These are phyloP conservation scores for Penaeus monodon DNA, from an alignment of 2,888 invertebrate genomes.

Conservation along the genomic window DNA sequence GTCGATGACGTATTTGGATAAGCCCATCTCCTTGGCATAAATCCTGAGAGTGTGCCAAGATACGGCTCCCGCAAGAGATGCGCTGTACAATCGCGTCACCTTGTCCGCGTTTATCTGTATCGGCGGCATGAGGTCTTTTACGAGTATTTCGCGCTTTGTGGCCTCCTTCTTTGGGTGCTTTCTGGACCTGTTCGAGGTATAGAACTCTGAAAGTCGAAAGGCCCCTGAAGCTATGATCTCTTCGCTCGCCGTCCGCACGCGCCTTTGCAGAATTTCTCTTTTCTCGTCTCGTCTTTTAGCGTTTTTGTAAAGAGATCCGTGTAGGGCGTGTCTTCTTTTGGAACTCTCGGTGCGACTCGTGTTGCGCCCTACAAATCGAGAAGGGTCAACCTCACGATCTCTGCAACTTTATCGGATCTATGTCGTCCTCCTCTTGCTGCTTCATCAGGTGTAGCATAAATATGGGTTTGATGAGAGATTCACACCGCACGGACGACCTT, in stretches of 20 bases:
- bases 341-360: not conserved
- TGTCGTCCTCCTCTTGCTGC: not conserved
- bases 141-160: not conserved
- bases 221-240: no score
- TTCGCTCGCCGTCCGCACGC: not conserved
- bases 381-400: constrained; percentile 29
- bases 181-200: not conserved
- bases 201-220: not conserved
- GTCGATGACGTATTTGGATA: not conserved
- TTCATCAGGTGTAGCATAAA: constrained; percentile 31
- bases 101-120: not conserved
- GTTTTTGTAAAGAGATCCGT: constrained; percentile 22
- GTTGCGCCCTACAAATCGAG: constrained; percentile 43
- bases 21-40: not conserved
- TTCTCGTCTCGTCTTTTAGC: constrained; percentile 4
- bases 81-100: not conserved
- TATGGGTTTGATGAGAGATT: constrained; percentile 45
- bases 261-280: not conserved
- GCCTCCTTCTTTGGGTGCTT: not conserved
- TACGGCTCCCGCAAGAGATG: not conserved
- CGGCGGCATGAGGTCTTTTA: not conserved
- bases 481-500: constrained; percentile 34
- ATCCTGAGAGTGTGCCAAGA: not conserved
- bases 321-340: constrained; percentile 3
- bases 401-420: not conserved